These are phyloP conservation scores for Amphiduros pacificus DNA, from an alignment of 2,888 invertebrate genomes.

Conservation along the genomic window DNA sequence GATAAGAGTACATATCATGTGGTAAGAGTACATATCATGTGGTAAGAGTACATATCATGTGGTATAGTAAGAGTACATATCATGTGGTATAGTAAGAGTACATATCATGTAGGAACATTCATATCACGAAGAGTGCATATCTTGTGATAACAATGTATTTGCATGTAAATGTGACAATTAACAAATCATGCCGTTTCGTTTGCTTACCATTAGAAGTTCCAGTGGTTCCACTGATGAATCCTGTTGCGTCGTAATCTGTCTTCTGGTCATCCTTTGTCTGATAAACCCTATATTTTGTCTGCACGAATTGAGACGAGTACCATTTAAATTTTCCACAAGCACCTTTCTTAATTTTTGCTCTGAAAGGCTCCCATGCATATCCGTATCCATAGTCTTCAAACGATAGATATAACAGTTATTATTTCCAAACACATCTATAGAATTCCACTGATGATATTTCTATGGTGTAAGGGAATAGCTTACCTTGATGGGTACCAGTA, in stretches of 20 bases:
- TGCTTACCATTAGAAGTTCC: too few relatives aligned
- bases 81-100: too few relatives aligned
- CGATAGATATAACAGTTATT: background rate
- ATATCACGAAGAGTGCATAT: too few relatives aligned
- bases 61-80: too few relatives aligned
- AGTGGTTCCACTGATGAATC: slow-evolving; percentile 24
- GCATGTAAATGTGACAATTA: too few relatives aligned
- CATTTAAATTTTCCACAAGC: slow-evolving; percentile 31
- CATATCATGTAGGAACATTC: too few relatives aligned
- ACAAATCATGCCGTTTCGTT: too few relatives aligned
- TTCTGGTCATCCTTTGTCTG: slow-evolving; percentile 11
- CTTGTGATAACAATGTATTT: too few relatives aligned
- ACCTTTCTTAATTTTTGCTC: slow-evolving; percentile 24
- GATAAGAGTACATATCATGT: too few relatives aligned
- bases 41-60: too few relatives aligned
- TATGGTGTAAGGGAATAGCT: background rate
- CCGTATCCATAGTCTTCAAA: slow-evolving; percentile 24
- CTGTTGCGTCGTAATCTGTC: slow-evolving; percentile 11
- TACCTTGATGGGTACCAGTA: slow-evolving; percentile 15
- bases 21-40: too few relatives aligned
- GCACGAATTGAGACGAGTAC: slow-evolving; percentile 17
- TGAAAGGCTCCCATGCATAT: slow-evolving; percentile 25
- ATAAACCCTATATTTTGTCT: slow-evolving; percentile 21
- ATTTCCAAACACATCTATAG: background rate
- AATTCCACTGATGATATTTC: too few relatives aligned